Base-by-base conservation (phyloP, 2,797 vertebrate genomes). In the Tadarida brasiliensis region DNA sequence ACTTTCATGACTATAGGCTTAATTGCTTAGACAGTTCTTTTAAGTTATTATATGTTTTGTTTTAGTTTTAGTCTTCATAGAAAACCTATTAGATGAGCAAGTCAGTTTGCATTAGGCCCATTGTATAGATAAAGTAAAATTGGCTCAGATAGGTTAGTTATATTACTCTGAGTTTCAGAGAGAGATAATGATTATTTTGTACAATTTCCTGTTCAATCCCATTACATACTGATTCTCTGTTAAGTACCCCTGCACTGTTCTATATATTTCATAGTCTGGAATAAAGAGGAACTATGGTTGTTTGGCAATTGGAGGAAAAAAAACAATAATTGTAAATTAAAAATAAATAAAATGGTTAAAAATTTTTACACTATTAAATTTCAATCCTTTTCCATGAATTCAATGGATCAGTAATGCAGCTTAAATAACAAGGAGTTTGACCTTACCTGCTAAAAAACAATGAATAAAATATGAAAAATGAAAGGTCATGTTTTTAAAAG, bases 401-500 rank as follows among this genome's bases (percentile, higher is more conserved):
- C 33, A 51, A n/a, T 88, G 73, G 95, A 89, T 96, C 87, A 87
- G 82, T 68, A 84, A 94, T 80, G 71, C 1, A 82, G 91, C 71
- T 96, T 83, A 76, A 93, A 93, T 73, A 95, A 49, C 86, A 90
- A 80, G 19, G 35, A 67, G 5, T 92, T 95, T 93, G 94, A 96
- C 77, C 73, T 83, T 95, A 89, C 88, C 90, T 94, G 67, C 90
- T 94, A 47, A 96, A 89, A 95, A 77, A 65, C 7, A 90, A 92
- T 93, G 74, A 97, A 96, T 96, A 96, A 98, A 95, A 96, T 95
- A 92, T 80, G 39, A 91, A 94, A 94, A 94, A 80, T 61, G 44
- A 96, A 97, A 97, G 84, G 94, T 92, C 96, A 94, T 26, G 67
- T 17, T 94, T 96, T 97, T 90, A 94, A 97, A 95, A 96, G 54